Conservation (phyloP, 2,113 vertebrate species). For the Microcebus jonahi region DNA sequence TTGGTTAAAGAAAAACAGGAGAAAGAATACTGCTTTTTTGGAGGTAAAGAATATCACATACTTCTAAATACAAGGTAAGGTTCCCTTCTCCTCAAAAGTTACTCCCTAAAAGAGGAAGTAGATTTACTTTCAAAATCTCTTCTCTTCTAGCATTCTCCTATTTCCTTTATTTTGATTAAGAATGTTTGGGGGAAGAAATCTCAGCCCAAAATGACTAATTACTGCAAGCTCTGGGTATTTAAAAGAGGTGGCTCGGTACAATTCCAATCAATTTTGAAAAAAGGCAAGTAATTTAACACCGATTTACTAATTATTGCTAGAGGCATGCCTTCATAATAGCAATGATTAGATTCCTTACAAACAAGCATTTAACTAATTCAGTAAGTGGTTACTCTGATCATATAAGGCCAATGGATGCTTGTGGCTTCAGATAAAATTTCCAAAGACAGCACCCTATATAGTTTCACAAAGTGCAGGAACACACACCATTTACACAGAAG, state of each 20-base stretch:
- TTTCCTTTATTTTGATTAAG: neutral
- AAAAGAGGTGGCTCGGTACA: neutral
- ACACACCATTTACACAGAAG: neutral
- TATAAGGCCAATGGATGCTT: neutral
- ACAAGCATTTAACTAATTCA: neutral
- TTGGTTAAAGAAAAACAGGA: neutral
- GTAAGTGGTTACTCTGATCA: neutral
- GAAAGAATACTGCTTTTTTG: conserved; percentile 14
- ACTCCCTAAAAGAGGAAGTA: neutral
- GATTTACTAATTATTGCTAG: neutral
- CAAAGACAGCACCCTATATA: neutral
- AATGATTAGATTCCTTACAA: neutral
- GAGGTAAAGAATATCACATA: neutral
- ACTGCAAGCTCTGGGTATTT: neutral
- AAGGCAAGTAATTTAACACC: neutral
- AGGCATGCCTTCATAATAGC: neutral
- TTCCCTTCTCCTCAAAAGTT: neutral
- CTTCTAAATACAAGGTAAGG: neutral
- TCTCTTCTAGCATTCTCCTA: neutral
- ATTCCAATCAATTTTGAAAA: neutral
- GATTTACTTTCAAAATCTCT: neutral
- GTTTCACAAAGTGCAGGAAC: neutral
- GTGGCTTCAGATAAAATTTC: neutral
- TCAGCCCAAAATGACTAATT: conserved; percentile 3
- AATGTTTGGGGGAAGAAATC: neutral